These are phyloP conservation scores for Esperia sulphurella DNA, from an alignment of 2,888 invertebrate species.

Conservation along the genomic window DNA sequence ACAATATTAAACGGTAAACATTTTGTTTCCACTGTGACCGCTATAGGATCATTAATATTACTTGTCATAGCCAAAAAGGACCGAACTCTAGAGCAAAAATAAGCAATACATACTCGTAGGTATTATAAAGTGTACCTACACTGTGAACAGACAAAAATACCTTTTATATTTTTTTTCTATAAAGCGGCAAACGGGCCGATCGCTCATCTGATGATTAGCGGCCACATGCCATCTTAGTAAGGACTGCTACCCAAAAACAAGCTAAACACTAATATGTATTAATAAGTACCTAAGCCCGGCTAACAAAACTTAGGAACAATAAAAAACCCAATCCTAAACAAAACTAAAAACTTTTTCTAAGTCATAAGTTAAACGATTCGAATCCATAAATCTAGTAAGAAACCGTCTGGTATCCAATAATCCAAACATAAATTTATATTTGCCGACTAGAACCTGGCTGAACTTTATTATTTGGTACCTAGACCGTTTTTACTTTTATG, in stretches of 20 bases:
- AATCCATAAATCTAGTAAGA: slow-evolving; percentile 42
- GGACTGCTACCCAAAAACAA: no score
- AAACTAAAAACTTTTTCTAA: slow-evolving; percentile 35
- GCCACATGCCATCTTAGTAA: no score
- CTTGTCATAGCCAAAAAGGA: slow-evolving; percentile 2
- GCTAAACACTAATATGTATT: no score
- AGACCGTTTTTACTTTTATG: no score
- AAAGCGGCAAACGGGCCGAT: no score
- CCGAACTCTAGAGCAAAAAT: slow-evolving; percentile 1
- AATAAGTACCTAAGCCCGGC: no score
- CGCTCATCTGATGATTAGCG: no score
- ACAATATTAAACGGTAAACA: neutral
- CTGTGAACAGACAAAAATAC: no score
- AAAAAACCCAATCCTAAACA: slow-evolving; percentile 20
- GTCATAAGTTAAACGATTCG: slow-evolving; percentile 48
- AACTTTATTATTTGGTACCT: no score
- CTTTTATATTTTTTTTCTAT: no score
- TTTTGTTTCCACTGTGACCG: neutral
- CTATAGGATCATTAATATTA: slow-evolving; percentile 2
- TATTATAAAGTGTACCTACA: no score
- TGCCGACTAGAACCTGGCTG: slow-evolving; percentile 5
- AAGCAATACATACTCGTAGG: slow-evolving; percentile 15
- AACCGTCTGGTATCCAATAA: slow-evolving; percentile 45
- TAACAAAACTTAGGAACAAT: neutral
- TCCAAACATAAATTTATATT: slow-evolving; percentile 50